Percentiles rank a stretch among this genome's conserved stretches.
Evolutionary conservation across 2,797 vertebrate species (phyloP).

Genomic region (Diplodus sargus): DNA sequence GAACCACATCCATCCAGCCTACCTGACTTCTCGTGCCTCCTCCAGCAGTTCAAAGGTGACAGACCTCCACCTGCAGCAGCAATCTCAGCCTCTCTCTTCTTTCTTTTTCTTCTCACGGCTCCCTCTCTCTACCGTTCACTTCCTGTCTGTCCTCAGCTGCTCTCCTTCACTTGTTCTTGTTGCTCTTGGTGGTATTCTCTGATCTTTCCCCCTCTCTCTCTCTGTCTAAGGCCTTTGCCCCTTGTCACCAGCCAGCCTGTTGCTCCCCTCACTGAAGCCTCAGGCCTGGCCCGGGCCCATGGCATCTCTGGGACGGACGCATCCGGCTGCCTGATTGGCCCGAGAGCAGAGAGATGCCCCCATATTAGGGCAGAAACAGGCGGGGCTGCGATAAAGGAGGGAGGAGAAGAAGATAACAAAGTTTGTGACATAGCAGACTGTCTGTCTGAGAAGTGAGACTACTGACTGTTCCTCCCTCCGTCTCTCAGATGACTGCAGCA

Average conservation of each 20-base stretch:
- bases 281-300: conserved; percentile 67
- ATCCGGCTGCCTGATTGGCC: conserved; percentile 75
- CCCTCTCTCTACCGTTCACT: conserved; percentile 5
- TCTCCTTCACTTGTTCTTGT: conserved; percentile 41
- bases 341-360: conserved; percentile 71
- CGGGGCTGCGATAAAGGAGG: conserved; percentile 58
- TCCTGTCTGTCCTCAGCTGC: conserved; percentile 30
- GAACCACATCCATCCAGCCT: conserved; percentile 54
- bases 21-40: conserved; percentile 61
- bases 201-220: background rate
- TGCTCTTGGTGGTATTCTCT: conserved; percentile 14
- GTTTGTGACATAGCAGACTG: conserved; percentile 51
- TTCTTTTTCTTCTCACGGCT: conserved; percentile 8
- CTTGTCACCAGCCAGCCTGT: conserved; percentile 73
- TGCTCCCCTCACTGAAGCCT: conserved; percentile 76
- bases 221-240: conserved; percentile 62
- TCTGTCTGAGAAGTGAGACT: conserved; percentile 17
- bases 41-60: conserved; percentile 60
- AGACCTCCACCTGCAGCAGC: conserved; percentile 59
- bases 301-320: conserved; percentile 67
- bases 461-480: background rate
- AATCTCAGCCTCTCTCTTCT: conserved; percentile 34
- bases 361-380: conserved; percentile 78
- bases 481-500: conserved; percentile 17
- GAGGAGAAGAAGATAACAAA: conserved; percentile 64